Conservation (phyloP, 2,888 invertebrate genomes). For the Caenorhabditis parvicauda region DNA sequence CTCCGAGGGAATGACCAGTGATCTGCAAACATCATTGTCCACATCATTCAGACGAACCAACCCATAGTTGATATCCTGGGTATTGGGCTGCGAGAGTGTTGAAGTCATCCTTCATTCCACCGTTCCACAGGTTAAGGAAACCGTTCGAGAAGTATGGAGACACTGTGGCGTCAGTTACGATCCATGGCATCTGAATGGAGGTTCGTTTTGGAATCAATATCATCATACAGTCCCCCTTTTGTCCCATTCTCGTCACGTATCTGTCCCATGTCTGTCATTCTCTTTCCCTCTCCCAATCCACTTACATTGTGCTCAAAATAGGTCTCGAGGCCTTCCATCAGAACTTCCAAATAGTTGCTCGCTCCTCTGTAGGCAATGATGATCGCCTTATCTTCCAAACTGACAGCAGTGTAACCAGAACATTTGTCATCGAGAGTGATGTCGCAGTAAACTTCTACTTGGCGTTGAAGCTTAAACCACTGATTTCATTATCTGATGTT, state of each 20-base stretch:
- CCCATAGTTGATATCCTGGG: slow-evolving; percentile 40
- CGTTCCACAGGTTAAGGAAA: slow-evolving; percentile 38
- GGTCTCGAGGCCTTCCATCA: slow-evolving; percentile 36
- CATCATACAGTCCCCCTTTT: too few species aligned
- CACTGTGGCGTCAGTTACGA: slow-evolving; percentile 37
- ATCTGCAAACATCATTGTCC: slow-evolving; percentile 13
- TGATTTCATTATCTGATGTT: not conserved
- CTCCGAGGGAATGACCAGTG: slow-evolving; percentile 45
- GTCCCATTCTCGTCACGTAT: too few species aligned
- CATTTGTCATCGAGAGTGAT: slow-evolving; percentile 22
- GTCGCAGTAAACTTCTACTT: slow-evolving; percentile 17
- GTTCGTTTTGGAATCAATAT: not conserved
- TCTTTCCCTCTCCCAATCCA: not conserved
- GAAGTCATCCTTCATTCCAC: slow-evolving; percentile 39
- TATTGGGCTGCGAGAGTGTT: slow-evolving; percentile 27
- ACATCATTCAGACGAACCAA: not conserved
- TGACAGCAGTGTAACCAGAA: slow-evolving; percentile 35
- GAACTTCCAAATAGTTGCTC: slow-evolving; percentile 31
- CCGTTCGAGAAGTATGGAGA: slow-evolving; percentile 43
- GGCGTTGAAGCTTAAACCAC: slow-evolving; percentile 7
- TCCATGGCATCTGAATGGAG: slow-evolving; percentile 31
- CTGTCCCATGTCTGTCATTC: too few species aligned
- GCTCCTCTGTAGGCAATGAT: slow-evolving; percentile 40
- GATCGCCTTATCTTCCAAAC: slow-evolving; percentile 34
- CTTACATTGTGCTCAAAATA: slow-evolving; percentile 31